Percentiles rank a stretch among this genome's conserved stretches.
These are phyloP conservation scores for Trichonephila clavata DNA, from an alignment of 1,140 invertebrate species.

Conservation along the genomic window DNA sequence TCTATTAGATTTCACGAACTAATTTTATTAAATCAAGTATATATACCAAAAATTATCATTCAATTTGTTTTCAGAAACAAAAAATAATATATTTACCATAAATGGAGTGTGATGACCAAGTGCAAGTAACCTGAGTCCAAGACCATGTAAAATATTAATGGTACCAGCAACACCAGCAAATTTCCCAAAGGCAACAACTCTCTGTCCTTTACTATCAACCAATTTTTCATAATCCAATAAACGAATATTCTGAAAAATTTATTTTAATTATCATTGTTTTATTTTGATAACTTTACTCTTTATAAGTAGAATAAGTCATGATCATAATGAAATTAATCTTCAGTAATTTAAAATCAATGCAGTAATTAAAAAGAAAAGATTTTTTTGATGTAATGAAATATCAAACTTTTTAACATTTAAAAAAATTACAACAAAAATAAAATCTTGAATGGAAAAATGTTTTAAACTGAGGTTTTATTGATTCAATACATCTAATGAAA, in stretches of 20 bases:
- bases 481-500: too few species aligned
- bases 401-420: too few species aligned
- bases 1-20: background rate
- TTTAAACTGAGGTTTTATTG: too few species aligned
- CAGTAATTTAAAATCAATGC: too few species aligned
- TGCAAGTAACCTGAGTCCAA: constrained; percentile 95
- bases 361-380: too few species aligned
- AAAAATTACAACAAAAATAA: too few species aligned
- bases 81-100: constrained; percentile 86
- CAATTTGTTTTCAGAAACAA: background rate
- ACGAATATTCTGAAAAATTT: constrained; percentile 89
- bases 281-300: too few species aligned
- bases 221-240: constrained; percentile 99
- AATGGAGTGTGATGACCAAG: constrained; percentile 99
- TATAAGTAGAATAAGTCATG: too few species aligned
- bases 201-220: constrained; percentile 91
- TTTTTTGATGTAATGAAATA: too few species aligned
- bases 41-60: background rate
- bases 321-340: too few species aligned
- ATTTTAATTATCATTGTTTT: background rate
- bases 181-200: constrained; percentile 99
- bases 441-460: too few species aligned
- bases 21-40: background rate
- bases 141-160: constrained; percentile 98
- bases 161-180: constrained; percentile 99